phyloP scores from a whole-genome alignment of 2,113 vertebrate genomes.

The Nycticebus coucang region DNA sequence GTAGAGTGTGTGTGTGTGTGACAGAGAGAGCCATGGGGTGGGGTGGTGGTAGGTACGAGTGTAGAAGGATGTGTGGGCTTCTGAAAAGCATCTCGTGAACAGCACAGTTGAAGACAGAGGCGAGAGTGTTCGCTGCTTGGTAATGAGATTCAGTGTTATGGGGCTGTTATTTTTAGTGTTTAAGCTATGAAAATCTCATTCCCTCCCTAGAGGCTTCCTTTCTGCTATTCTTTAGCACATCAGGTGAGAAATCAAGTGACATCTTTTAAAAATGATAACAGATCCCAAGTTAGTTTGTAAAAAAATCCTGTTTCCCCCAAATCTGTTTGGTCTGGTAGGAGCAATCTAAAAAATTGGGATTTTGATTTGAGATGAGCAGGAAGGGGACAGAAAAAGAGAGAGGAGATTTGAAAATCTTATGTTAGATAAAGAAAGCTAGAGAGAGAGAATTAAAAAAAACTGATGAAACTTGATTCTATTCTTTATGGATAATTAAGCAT shows the following conservation, averaged over 20 bases:
- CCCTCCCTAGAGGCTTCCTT: conserved; percentile 48
- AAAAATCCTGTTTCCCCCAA: conserved; percentile 1
- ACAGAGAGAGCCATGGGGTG: background rate
- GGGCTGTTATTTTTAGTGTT: conserved; percentile 71
- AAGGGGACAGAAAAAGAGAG: background rate
- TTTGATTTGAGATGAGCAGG: conserved; percentile 54
- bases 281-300: conserved; percentile 53
- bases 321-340: conserved; percentile 46
- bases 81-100: conserved; percentile 52
- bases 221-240: conserved; percentile 67
- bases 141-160: conserved; percentile 78
- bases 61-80: conserved; percentile 59
- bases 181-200: conserved; percentile 61
- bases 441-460: background rate
- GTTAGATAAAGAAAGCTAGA: background rate
- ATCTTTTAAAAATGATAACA: conserved; percentile 62
- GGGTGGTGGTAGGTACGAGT: background rate
- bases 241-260: conserved; percentile 66
- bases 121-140: background rate
- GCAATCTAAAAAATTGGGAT: conserved; percentile 60
- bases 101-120: background rate
- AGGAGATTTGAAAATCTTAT: conserved; percentile 4
- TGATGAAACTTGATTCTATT: background rate
- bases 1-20: background rate
- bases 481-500: background rate